Conservation (phyloP, 2,888 invertebrate genomes). For the Didymodactylos carnosus region DNA sequence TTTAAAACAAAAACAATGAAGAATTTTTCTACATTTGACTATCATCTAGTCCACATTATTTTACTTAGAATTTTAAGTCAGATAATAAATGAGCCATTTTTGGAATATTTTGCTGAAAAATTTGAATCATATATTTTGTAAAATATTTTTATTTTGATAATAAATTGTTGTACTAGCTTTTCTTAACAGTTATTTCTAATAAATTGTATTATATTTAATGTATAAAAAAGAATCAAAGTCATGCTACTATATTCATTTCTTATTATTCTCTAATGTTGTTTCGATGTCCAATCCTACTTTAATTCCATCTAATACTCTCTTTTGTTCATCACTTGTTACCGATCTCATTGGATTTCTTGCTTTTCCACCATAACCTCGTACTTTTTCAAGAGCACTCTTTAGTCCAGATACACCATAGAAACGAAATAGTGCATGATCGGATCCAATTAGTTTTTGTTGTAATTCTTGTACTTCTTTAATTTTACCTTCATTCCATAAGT, state of each 20-base stretch:
- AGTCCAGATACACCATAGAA: neutral
- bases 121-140: too few relatives aligned
- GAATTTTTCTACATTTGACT: neutral
- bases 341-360: neutral
- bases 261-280: too few relatives aligned
- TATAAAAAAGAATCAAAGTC: too few relatives aligned
- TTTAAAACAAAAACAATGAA: neutral
- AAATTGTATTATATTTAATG: too few relatives aligned
- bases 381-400: neutral
- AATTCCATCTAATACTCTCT: too few relatives aligned
- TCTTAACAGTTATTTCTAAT: too few relatives aligned
- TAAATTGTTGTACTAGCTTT: too few relatives aligned
- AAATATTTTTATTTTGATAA: too few relatives aligned
- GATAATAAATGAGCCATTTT: neutral
- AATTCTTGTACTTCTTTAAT: neutral
- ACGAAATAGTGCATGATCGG: neutral
- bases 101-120: too few relatives aligned
- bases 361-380: neutral
- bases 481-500: neutral
- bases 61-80: neutral
- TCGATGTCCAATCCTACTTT: too few relatives aligned
- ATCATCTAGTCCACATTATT: neutral
- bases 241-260: too few relatives aligned
- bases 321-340: too few relatives aligned
- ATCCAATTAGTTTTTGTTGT: neutral